These are phyloP conservation scores for Alviniconcha marisindica DNA, from an alignment of 1,140 invertebrate species.

Conservation along the genomic window DNA sequence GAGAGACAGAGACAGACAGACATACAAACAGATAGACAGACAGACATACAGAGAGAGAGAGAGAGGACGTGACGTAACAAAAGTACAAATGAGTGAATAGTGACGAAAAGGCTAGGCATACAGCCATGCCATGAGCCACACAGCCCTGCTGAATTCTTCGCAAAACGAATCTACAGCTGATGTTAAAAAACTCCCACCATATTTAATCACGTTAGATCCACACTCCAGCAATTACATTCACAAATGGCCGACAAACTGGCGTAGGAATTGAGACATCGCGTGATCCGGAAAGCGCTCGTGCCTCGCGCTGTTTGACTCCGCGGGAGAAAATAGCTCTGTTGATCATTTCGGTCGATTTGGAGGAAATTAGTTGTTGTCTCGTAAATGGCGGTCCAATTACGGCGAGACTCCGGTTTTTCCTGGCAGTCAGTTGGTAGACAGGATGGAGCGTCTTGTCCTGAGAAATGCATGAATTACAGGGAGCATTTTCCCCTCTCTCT, in stretches of 20 bases:
- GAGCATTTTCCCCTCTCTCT: constrained; percentile 4
- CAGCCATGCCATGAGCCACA: too few species aligned
- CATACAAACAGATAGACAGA: neutral
- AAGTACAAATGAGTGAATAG: neutral
- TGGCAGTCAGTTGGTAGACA: too few species aligned
- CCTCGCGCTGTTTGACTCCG: constrained; percentile 21
- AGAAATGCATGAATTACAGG: too few species aligned
- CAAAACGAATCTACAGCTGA: neutral
- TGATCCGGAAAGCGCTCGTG: constrained; percentile 25
- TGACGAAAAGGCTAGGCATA: too few species aligned
- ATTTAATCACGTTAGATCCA: constrained; percentile 21
- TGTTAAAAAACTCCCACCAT: neutral
- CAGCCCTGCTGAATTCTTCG: too few species aligned
- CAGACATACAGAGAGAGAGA: neutral
- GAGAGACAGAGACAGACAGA: neutral
- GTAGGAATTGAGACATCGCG: constrained; percentile 29
- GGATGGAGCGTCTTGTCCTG: too few species aligned
- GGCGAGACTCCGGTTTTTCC: neutral
- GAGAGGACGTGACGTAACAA: neutral
- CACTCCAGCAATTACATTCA: constrained; percentile 30
- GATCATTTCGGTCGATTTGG: neutral
- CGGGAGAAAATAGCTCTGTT: constrained; percentile 9
- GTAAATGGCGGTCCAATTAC: constrained; percentile 4
- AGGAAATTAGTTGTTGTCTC: constrained; percentile 29
- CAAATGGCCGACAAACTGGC: constrained; percentile 28